Evolutionary conservation across 2,888 invertebrate species (phyloP), one percentile per base, ranked within the genome.

Genomic region (Tetramorium bicarinatum): DNA sequence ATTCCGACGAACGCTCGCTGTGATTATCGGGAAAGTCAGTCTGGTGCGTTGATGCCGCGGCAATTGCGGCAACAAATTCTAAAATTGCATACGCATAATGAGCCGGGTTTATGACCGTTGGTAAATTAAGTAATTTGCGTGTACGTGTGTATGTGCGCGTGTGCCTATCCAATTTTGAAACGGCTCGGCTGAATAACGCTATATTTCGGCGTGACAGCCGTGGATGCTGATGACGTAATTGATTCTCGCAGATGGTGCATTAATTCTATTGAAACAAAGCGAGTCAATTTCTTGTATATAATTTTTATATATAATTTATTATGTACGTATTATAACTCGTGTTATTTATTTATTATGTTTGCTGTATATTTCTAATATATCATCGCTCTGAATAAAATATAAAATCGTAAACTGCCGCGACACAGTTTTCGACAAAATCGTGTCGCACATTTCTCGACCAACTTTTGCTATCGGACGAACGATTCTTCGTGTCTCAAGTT

Each of bases 71-170:
- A 66, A 34, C 11, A 41, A 21, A 44, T 21, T 56, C 77, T 44
- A 67, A 77, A 77, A 67, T 77, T 67, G 54, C 44, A n/a, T 11
- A 77, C 54, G 44, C 44, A 77, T 54, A 77, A 77, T 56, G 15
- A 44, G 4, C n/a, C 44, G 54, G 29, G 44, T 67, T 77, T 67
- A 44, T 54, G 47, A 18, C 21, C 11, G 64, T 52, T 18, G 13
- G 18, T 77, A 77, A 77, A 67, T 77, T 77, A 77, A 77, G 29
- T 77, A 77, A 77, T 77, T 77, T 77, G 54, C 9, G 66, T 29
- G 62, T 15, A 66, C 8, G 44, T 25, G 66, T 66, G 15, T 29
- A 3, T 6, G 29, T 29, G 18, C 21, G 3, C 21, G n/a, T 3
- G 64, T 29, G 9, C 9, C 25, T 77, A 67, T 66, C 29, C 29